Conservation (phyloP, 2,797 vertebrate species). For the Percopsis omiscomaycus region DNA sequence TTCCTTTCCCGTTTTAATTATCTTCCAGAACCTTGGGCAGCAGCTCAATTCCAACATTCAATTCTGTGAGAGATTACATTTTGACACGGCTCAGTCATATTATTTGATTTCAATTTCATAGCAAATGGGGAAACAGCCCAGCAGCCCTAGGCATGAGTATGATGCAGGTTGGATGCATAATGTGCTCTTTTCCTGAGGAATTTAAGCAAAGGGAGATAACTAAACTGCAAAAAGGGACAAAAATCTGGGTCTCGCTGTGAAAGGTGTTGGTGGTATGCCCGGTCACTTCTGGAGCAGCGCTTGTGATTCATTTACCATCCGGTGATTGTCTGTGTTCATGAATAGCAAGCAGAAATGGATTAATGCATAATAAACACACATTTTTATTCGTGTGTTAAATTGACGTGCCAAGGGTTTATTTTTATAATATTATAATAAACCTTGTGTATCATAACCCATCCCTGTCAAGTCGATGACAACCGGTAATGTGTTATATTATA, state of each 20-base stretch:
- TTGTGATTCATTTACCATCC: conserved; percentile 58
- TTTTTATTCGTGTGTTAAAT: conserved; percentile 29
- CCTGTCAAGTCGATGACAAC: conserved; percentile 51
- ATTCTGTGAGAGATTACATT: conserved; percentile 72
- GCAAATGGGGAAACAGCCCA: conserved; percentile 68
- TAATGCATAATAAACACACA: conserved; percentile 47
- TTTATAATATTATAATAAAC: conserved; percentile 49
- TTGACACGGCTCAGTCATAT: conserved; percentile 71
- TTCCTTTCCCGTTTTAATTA: conserved; percentile 63
- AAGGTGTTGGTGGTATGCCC: conserved; percentile 44
- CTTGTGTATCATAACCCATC: conserved; percentile 46
- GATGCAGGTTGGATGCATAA: conserved; percentile 62
- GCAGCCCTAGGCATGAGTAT: conserved; percentile 67
- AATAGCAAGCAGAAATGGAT: conserved; percentile 60
- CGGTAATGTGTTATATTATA: conserved; percentile 48
- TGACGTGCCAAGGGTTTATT: conserved; percentile 35
- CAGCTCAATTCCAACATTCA: conserved; percentile 69
- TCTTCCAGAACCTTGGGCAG: conserved; percentile 67
- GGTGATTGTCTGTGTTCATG: conserved; percentile 55
- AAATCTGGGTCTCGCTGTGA: conserved; percentile 33
- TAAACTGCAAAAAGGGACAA: conserved; percentile 40
- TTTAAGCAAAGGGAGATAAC: conserved; percentile 60
- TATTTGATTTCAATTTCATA: conserved; percentile 75
- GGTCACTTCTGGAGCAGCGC: conserved; percentile 60
- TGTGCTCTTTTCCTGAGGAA: conserved; percentile 37